phyloP scores from a whole-genome alignment of 2,113 vertebrate genomes.

The Indri indri region DNA sequence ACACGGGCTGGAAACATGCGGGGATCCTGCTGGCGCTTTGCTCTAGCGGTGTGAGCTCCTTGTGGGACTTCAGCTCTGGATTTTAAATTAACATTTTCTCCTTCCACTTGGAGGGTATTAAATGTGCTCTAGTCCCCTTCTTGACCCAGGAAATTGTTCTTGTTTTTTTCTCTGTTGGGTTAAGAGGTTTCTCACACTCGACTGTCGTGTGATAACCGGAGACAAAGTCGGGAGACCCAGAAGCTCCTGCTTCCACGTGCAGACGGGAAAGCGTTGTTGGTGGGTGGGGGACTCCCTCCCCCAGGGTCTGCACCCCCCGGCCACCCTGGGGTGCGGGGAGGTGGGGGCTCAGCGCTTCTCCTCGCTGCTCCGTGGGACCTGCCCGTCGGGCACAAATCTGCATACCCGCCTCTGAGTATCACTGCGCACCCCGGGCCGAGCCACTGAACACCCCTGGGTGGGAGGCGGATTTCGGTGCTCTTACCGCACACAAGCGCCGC shows the following conservation, averaged over 20 bases:
- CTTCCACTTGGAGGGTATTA: conserved; percentile 42
- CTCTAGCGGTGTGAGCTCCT: rapidly evolving
- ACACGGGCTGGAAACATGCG: no score
- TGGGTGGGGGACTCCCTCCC: no score
- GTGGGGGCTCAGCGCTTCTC: not conserved
- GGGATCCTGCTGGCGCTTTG: not conserved
- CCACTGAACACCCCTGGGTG: no score
- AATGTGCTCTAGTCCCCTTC: not conserved
- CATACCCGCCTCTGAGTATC: no score
- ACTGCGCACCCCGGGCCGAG: no score
- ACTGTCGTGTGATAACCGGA: conserved; percentile 77
- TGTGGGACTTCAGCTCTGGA: not conserved
- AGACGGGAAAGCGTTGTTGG: no score
- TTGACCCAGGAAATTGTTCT: conserved; percentile 52
- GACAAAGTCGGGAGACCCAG: conserved; percentile 71
- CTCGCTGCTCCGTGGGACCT: not conserved
- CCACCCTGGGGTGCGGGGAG: not conserved
- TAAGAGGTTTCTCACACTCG: conserved; percentile 78
- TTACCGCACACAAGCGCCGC: no score
- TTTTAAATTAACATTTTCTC: not conserved
- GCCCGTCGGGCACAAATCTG: no score
- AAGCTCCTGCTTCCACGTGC: not conserved
- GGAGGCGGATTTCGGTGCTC: no score
- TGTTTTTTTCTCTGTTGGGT: conserved; percentile 51
- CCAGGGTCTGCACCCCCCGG: not conserved